Percentiles rank a stretch among this genome's conserved stretches.
These are phyloP conservation scores for Petrocephalus microphthalmus DNA, from an alignment of 2,113 vertebrate genomes.

Conservation along the genomic window DNA sequence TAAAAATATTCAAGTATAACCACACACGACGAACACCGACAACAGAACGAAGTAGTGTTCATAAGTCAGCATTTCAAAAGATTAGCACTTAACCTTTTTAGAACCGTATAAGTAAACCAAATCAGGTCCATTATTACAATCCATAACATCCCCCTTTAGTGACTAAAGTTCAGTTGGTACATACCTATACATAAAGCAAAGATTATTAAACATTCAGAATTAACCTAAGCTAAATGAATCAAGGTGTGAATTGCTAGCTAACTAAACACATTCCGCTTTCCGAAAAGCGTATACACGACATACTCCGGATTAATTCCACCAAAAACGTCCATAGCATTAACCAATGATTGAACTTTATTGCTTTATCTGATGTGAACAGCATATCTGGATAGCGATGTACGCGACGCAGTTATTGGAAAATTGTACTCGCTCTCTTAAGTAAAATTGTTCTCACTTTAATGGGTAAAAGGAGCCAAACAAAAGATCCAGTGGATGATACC, in stretches of 20 bases:
- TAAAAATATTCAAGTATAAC: neutral
- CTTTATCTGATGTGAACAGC: neutral
- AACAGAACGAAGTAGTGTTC: neutral
- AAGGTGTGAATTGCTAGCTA: neutral
- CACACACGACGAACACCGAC: neutral
- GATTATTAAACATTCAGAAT: neutral
- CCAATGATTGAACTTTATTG: neutral
- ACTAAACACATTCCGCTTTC: neutral
- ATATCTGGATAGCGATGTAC: neutral
- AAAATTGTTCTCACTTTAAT: neutral
- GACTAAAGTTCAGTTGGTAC: neutral
- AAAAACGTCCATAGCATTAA: neutral
- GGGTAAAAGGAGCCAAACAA: neutral
- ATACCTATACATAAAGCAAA: neutral
- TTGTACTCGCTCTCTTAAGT: neutral
- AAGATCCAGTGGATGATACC: neutral
- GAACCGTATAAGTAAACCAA: neutral
- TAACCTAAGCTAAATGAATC: neutral
- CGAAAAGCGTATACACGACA: neutral
- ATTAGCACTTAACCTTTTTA: neutral
- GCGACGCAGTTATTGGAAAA: neutral
- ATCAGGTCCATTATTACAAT: neutral
- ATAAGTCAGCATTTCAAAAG: neutral
- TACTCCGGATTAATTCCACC: neutral
- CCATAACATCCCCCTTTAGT: neutral